Base-by-base conservation (phyloP, 1,140 invertebrate genomes). In the Idris sp. region DNA sequence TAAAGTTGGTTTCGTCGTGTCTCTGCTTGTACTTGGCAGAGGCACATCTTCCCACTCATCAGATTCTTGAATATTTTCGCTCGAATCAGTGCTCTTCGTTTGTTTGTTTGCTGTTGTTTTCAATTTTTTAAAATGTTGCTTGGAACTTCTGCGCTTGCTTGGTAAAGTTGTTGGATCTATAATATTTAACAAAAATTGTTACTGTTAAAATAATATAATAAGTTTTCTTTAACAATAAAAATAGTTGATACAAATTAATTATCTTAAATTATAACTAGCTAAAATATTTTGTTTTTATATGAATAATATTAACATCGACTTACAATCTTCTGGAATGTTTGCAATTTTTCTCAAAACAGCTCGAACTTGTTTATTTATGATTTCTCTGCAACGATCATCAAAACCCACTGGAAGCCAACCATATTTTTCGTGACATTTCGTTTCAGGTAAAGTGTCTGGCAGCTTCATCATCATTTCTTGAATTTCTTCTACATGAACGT, bases 401-500 rank as follows among this genome's bases (percentile, higher is more conserved):
- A 93, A 92, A 33, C 90, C 91, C 7, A 86, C 82, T 0, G 93
- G 91, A 38, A 95, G 83, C 94, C 94, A 96, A 4, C 95, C 95
- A 51, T 90, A 89, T 78, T 91, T 91, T 68, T 91, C 89, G 74
- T 95, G 91, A 77, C 93, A 96, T 22, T 89, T 87, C 41, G 89
- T 86, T 8, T 89, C 90, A 1, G 92, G 89, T 8, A 89, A 81
- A 10, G 90, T 84, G 13, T 91, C 89, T 1, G 93, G 92, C 58
- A 94, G 88, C 53, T 90, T 90, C 7, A 90, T 85, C 5, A 97
- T 74, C 87, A 97, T 90, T 69, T 91, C 90, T 83, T 97, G 92
- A 58, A 98, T 93, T 88, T 96, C 94, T 0, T 92, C 90, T n/a
- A 95, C 87, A n/a, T 93, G 84, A 18, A 98, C 89, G 82, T 98